phyloP scores from a whole-genome alignment of 1,140 invertebrate genomes.

The Drosophila orosa region DNA sequence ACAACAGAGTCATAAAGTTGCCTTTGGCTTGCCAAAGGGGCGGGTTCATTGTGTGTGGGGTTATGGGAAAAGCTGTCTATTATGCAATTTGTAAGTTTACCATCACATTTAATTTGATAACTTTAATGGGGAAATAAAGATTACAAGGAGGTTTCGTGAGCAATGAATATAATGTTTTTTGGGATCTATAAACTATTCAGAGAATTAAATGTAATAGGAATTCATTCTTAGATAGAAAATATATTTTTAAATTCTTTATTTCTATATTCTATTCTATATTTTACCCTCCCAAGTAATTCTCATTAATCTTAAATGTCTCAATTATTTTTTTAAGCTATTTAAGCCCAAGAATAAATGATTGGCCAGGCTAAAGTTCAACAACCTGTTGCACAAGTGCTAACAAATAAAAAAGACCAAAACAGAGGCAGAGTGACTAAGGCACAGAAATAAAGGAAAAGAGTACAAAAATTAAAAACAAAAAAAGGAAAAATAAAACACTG shows the following conservation, averaged over 20 bases:
- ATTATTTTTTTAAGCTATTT: constrained; percentile 15
- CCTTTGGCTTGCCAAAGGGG: background rate
- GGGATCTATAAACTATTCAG: background rate
- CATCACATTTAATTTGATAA: constrained; percentile 19
- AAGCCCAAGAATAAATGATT: constrained; percentile 8
- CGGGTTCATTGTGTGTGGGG: constrained; percentile 5
- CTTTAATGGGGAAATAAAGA: background rate
- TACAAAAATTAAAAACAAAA: background rate
- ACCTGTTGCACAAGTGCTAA: constrained; percentile 69
- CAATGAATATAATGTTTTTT: background rate
- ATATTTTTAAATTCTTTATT: no score
- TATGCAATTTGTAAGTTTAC: constrained; percentile 40
- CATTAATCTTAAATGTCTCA: constrained; percentile 26
- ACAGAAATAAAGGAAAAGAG: constrained; percentile 12
- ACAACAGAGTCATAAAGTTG: constrained; percentile 67
- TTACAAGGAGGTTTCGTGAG: background rate
- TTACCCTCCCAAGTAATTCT: constrained; percentile 18
- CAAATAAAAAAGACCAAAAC: constrained; percentile 11
- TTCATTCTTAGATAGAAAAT: no score
- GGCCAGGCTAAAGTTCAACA: constrained; percentile 66
- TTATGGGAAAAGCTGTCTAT: constrained; percentile 21
- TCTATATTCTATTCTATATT: no score
- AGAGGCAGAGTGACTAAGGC: background rate
- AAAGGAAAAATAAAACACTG: constrained; percentile 33
- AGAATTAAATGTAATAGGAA: no score